phyloP scores from a whole-genome alignment of 2,797 vertebrate species.

The Mastacembelus armatus region DNA sequence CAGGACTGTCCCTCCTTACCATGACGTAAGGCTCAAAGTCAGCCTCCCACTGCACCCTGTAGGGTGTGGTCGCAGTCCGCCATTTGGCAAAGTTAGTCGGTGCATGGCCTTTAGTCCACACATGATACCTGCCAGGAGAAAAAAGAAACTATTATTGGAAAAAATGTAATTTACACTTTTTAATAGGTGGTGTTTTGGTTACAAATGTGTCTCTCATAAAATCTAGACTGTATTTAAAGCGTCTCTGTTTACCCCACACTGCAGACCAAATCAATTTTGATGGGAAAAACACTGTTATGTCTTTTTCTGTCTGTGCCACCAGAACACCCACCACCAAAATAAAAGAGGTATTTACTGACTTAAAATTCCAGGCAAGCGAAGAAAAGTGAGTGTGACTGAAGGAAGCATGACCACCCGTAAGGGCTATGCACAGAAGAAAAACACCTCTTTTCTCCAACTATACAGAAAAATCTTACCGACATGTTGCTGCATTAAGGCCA shows the following conservation, averaged over 20 bases:
- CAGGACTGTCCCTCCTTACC: conserved; percentile 92
- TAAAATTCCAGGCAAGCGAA: conserved; percentile 8
- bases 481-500: not conserved
- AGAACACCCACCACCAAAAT: conserved; percentile 6
- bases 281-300: not conserved
- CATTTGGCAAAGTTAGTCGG: conserved; percentile 99
- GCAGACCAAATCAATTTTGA: conserved; percentile 4
- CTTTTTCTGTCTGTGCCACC: conserved; percentile 4
- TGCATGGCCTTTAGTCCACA: conserved; percentile 98
- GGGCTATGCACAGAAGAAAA: conserved; percentile 3
- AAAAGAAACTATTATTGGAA: not conserved
- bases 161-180: not conserved
- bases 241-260: conserved; percentile 9
- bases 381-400: conserved; percentile 24
- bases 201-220: not conserved
- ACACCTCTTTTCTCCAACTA: not conserved
- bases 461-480: not conserved
- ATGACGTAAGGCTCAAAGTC: conserved; percentile 99
- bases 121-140: conserved; percentile 89
- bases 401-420: not conserved
- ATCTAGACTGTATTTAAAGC: not conserved
- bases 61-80: conserved; percentile 96
- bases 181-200: not conserved
- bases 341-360: conserved; percentile 12
- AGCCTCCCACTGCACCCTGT: conserved; percentile 96